These are phyloP conservation scores for Ptilorrhoa leucosticta DNA, from an alignment of 2,113 vertebrate genomes.

Conservation along the genomic window DNA sequence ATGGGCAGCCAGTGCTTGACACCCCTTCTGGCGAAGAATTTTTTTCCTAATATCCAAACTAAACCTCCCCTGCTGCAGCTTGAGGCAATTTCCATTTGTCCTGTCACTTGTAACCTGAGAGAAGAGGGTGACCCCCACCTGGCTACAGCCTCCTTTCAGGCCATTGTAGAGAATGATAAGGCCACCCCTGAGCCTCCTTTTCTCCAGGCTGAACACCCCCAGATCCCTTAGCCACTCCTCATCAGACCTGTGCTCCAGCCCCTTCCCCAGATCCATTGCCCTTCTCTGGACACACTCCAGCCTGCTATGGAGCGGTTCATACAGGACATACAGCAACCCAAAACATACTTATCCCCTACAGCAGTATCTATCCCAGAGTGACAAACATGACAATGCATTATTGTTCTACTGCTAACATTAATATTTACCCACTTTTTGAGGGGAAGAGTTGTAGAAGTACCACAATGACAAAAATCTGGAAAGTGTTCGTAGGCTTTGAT, in stretches of 20 bases:
- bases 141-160: not conserved
- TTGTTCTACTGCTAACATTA: not conserved
- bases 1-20: not conserved
- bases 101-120: not conserved
- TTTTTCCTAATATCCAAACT: not conserved
- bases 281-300: not conserved
- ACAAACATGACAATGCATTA: not conserved
- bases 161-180: not conserved
- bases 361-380: not conserved
- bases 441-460: not conserved
- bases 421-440: not conserved
- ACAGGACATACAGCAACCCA: not conserved
- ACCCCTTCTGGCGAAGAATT: not conserved
- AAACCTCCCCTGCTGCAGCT: not conserved
- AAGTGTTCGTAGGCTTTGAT: not conserved
- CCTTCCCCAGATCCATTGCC: not conserved
- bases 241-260: not conserved
- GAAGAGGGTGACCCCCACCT: not conserved
- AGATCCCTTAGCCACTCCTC: not conserved
- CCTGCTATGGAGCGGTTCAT: accelerated
- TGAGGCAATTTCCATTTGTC: not conserved
- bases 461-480: not conserved
- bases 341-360: not conserved
- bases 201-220: not conserved
- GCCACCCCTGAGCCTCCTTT: not conserved